Evolutionary conservation across 2,888 invertebrate genomes (phyloP).

Genomic region (Anarsia innoxiella): DNA sequence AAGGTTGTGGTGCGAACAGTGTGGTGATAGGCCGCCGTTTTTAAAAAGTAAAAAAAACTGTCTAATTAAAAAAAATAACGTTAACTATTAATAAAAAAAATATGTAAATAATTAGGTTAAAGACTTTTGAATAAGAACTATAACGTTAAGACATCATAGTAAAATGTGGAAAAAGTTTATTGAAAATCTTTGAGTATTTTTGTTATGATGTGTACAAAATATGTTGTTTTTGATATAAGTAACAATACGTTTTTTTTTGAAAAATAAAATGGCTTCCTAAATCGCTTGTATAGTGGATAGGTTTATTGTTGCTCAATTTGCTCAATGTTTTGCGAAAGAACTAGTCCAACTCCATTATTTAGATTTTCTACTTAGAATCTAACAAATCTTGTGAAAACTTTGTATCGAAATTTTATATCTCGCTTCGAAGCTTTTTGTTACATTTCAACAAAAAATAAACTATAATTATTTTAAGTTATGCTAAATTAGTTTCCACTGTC

Average conservation of each 20-base stretch:
- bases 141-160: slow-evolving; percentile 18
- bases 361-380: slow-evolving; percentile 17
- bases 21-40: slow-evolving; percentile 27
- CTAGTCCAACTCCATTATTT: slow-evolving; percentile 16
- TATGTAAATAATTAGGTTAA: slow-evolving; percentile 41
- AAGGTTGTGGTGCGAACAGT: slow-evolving; percentile 18
- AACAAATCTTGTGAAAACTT: slow-evolving; percentile 8
- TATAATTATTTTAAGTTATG: no score
- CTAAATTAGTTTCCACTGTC: no score
- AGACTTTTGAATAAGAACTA: slow-evolving; percentile 26
- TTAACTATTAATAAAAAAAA: slow-evolving; percentile 33
- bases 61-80: slow-evolving; percentile 22
- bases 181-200: slow-evolving; percentile 39
- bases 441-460: no score
- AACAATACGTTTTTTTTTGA: slow-evolving; percentile 19
- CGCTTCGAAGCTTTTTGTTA: slow-evolving; percentile 17
- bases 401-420: slow-evolving; percentile 14
- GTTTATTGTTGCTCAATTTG: slow-evolving; percentile 64
- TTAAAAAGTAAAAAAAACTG: no score
- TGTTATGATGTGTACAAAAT: slow-evolving; percentile 33
- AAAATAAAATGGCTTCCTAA: slow-evolving; percentile 33
- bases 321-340: slow-evolving; percentile 58
- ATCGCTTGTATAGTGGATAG: slow-evolving; percentile 37
- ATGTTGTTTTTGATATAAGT: slow-evolving; percentile 24
- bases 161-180: slow-evolving; percentile 15